phyloP scores from a whole-genome alignment of 1,140 invertebrate species.

The Hyles vespertilio region DNA sequence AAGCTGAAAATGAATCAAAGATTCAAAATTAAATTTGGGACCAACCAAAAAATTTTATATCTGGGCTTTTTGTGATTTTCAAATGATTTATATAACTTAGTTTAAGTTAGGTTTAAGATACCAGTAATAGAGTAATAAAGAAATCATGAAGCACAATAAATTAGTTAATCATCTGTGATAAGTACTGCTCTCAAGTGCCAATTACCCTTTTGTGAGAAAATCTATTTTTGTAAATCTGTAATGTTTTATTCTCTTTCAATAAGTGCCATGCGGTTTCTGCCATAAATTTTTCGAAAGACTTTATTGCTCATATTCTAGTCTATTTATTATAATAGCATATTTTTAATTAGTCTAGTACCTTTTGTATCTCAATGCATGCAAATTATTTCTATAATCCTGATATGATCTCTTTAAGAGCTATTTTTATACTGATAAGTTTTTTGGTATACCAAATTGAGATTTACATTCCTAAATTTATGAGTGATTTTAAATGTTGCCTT shows the following conservation, averaged over 20 bases:
- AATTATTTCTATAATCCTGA: slow-evolving; percentile 5
- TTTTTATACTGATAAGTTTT: slow-evolving; percentile 15
- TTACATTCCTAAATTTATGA: slow-evolving; percentile 41
- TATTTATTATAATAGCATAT: slow-evolving; percentile 60
- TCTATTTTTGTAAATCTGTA: slow-evolving; percentile 20
- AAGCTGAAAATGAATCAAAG: slow-evolving; percentile 45
- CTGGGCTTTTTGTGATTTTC: neutral
- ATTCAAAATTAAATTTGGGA: slow-evolving; percentile 56
- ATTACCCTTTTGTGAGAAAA: slow-evolving; percentile 29
- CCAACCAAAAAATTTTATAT: slow-evolving; percentile 36
- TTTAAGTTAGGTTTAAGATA: slow-evolving; percentile 14
- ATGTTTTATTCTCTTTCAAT: slow-evolving; percentile 18
- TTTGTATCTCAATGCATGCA: slow-evolving; percentile 9
- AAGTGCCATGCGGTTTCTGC: slow-evolving; percentile 62
- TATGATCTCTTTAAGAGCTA: slow-evolving; percentile 42
- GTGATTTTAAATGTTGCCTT: slow-evolving; percentile 20
- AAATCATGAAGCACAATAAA: slow-evolving; percentile 38
- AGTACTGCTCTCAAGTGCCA: slow-evolving; percentile 54
- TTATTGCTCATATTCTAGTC: slow-evolving; percentile 74
- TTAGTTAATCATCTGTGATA: slow-evolving; percentile 60
- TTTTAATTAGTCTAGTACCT: slow-evolving; percentile 2
- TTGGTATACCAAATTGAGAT: slow-evolving; percentile 25
- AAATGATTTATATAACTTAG: slow-evolving; percentile 1
- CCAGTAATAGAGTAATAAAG: slow-evolving; percentile 22
- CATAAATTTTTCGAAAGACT: slow-evolving; percentile 57